A percentile compares a stretch with the other conserved stretches of the same genome.
Conservation (phyloP, 2,888 invertebrate genomes). For the Cyrtodaria siliqua region DNA sequence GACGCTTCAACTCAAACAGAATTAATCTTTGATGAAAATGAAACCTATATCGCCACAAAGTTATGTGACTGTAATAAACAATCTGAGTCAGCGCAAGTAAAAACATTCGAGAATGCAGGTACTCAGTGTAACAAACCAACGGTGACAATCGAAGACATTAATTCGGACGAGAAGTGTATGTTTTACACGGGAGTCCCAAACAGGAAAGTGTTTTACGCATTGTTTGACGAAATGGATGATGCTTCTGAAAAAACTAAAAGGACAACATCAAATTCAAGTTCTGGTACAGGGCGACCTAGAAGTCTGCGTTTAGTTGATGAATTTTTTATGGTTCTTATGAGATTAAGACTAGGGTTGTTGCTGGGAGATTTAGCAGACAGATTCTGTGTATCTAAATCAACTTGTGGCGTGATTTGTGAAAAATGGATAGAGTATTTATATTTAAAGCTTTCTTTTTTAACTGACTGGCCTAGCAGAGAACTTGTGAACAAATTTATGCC, state of each 20-base stretch:
- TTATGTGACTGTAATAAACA: no score
- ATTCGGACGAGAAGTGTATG: conserved; percentile 17
- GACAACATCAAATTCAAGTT: background rate
- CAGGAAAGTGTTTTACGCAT: conserved; percentile 14
- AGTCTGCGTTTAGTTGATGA: conserved; percentile 31
- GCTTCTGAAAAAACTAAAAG: background rate
- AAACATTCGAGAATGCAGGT: background rate
- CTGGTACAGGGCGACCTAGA: conserved; percentile 22
- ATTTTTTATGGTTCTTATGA: conserved; percentile 39
- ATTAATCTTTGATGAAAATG: no score
- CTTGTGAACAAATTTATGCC: conserved; percentile 35
- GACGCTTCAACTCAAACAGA: no score
- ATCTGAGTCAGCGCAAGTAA: no score
- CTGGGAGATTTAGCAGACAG: conserved; percentile 35
- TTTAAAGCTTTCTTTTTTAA: conserved; percentile 19
- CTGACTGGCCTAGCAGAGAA: conserved; percentile 29
- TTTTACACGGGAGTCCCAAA: conserved; percentile 52
- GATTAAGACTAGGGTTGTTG: conserved; percentile 42
- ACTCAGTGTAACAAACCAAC: conserved; percentile 27
- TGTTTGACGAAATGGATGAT: conserved; percentile 45
- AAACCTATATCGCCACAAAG: no score
- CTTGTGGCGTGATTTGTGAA: conserved; percentile 20
- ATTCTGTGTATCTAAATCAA: conserved; percentile 30
- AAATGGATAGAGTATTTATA: conserved; percentile 25
- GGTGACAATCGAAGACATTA: conserved; percentile 42